phyloP scores from a whole-genome alignment of 1,140 invertebrate genomes.

The Polypedilum vanderplanki region DNA sequence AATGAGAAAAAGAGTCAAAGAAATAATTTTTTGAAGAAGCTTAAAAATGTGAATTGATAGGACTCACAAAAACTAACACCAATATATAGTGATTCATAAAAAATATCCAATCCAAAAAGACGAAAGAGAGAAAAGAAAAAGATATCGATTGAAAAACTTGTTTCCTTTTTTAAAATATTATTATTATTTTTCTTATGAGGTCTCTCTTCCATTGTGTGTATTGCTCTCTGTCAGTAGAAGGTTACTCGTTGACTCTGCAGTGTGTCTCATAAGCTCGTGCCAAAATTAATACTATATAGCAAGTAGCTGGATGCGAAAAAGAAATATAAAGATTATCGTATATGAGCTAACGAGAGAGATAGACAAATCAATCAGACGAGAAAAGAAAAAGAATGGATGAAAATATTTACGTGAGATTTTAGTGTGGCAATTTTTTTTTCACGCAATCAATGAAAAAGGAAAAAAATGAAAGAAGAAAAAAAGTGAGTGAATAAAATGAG shows the following conservation, averaged over 20 bases:
- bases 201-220: background rate
- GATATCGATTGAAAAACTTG: constrained; percentile 21
- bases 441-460: background rate
- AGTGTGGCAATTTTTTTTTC: background rate
- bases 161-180: constrained; percentile 16
- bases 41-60: constrained; percentile 3
- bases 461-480: background rate
- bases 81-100: constrained; percentile 13
- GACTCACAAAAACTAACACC: constrained; percentile 9
- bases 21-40: background rate
- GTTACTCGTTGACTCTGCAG: background rate
- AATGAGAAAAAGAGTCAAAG: background rate
- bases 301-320: background rate
- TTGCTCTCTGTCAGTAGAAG: background rate
- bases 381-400: background rate
- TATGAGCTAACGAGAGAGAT: background rate
- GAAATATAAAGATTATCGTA: background rate
- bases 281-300: background rate
- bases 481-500: background rate
- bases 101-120: background rate
- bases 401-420: background rate
- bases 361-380: background rate
- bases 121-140: constrained; percentile 25
- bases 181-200: background rate
- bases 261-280: background rate